Conservation (phyloP, 2,797 vertebrate genomes). For the Salarias fasciatus region DNA sequence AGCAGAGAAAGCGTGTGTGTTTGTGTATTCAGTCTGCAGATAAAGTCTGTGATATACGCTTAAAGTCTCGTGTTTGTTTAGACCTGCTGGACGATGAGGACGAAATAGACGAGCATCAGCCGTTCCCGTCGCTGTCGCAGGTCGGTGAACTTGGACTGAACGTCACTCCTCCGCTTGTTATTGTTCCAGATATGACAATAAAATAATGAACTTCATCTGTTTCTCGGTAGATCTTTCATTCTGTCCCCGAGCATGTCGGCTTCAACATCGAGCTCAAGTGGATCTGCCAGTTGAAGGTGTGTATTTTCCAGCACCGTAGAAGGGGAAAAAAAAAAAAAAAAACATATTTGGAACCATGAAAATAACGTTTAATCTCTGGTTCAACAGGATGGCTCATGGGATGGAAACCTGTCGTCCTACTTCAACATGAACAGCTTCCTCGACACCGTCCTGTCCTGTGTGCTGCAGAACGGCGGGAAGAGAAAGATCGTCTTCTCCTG, state of each 20-base stretch:
- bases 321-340: too few species aligned
- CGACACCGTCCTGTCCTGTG: slow-evolving; percentile 92
- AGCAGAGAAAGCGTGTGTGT: neutral
- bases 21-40: neutral
- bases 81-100: slow-evolving; percentile 89
- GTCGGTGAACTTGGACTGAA: slow-evolving; percentile 65
- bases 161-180: neutral
- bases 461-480: slow-evolving; percentile 88
- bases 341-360: too few species aligned
- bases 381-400: slow-evolving; percentile 92
- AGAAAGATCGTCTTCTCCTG: slow-evolving; percentile 96
- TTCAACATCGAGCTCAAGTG: slow-evolving; percentile 99
- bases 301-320: neutral
- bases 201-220: neutral
- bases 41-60: neutral
- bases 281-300: slow-evolving; percentile 93
- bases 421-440: slow-evolving; percentile 97
- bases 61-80: slow-evolving; percentile 46
- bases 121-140: slow-evolving; percentile 94
- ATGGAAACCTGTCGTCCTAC: slow-evolving; percentile 92
- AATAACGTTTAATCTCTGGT: neutral
- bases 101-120: slow-evolving; percentile 92
- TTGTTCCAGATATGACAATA: neutral
- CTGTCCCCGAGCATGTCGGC: slow-evolving; percentile 91
- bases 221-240: slow-evolving; percentile 88